Conservation (phyloP, 2,113 vertebrate species). For the Dasyprocta punctata region DNA sequence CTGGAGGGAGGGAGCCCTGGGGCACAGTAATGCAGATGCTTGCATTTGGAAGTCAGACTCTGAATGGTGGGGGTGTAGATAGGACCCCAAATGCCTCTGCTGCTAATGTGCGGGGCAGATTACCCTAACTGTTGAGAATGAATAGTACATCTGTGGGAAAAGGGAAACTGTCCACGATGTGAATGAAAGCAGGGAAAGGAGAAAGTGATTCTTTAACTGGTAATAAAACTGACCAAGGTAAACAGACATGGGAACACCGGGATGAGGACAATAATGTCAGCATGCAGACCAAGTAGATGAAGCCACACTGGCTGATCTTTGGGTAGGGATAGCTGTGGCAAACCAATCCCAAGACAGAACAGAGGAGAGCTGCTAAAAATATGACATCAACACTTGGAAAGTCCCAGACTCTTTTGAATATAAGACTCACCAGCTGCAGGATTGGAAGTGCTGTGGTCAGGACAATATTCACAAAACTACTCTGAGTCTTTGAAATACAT, state of each 20-base stretch:
- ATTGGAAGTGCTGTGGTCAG: conserved; percentile 62
- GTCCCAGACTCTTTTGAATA: conserved; percentile 9
- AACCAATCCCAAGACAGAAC: not conserved
- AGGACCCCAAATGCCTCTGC: not conserved
- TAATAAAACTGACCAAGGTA: not conserved
- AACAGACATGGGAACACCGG: not conserved
- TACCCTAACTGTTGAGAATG: not conserved
- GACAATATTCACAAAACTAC: conserved; percentile 52
- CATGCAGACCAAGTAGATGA: not conserved
- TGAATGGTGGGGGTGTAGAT: not conserved
- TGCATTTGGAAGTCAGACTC: not conserved
- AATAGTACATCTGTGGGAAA: not conserved
- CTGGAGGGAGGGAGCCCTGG: too few relatives aligned
- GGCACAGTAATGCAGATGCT: not conserved
- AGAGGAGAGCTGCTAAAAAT: not conserved
- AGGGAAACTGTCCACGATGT: not conserved
- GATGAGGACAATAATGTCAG: not conserved
- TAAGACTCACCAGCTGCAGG: conserved; percentile 57
- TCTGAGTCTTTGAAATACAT: conserved; percentile 74
- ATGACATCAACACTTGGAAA: conserved; percentile 54
- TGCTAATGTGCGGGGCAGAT: not conserved
- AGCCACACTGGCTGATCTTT: not conserved
- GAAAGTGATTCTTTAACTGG: not conserved
- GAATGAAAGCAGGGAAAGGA: not conserved
- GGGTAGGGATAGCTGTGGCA: not conserved